Evolutionary conservation across 2,797 vertebrate genomes (phyloP), one percentile per base, ranked within the genome.

Genomic region (Meriones psammophilus): DNA sequence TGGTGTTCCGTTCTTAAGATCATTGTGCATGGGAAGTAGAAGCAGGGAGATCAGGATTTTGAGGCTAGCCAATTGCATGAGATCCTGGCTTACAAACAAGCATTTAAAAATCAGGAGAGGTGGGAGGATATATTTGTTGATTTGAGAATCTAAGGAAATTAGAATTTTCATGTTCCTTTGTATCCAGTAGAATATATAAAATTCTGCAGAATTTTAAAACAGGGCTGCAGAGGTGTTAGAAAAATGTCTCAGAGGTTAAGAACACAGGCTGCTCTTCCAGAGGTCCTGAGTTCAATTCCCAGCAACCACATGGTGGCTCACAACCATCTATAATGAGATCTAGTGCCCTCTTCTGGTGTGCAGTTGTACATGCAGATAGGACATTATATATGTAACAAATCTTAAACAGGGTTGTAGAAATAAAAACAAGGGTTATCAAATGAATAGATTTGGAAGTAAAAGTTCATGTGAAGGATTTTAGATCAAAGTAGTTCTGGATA

Each of bases 401-500:
- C 50, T 50, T 50, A 50, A 50, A 50, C 50, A 42, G 42, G 42
- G 42, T 42, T 42, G 42, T 42, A 42, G 42, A 94, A 68, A 71
- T 24, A 46, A 94, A 89, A 95, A 71, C 33, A 77, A 78, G 33
- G 64, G 4, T 95, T 94, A 69, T 81, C 74, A 90, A 88, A 26
- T 93, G 78, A 89, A 77, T 68, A 89, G 50, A 18, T 74, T 81
- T 83, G 24, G 73, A 22, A 90, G 10, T 81, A 66, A 36, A 28
- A 93, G n/a, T 84, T 64, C 33, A 0, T 89, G 18, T 88, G 46
- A 33, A 54, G 84, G 58, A 80, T 68, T 85, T 58, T 71, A 83
- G 36, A 94, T 90, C 77, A 83, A 3, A 96, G 79, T 89, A 54
- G 54, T 96, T 94, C 77, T 96, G 36, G 24, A 73, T 2, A n/a